Evolutionary conservation across 2,888 invertebrate species (phyloP), one percentile per base, ranked within the genome.

Genomic region (Andrena minutula): DNA sequence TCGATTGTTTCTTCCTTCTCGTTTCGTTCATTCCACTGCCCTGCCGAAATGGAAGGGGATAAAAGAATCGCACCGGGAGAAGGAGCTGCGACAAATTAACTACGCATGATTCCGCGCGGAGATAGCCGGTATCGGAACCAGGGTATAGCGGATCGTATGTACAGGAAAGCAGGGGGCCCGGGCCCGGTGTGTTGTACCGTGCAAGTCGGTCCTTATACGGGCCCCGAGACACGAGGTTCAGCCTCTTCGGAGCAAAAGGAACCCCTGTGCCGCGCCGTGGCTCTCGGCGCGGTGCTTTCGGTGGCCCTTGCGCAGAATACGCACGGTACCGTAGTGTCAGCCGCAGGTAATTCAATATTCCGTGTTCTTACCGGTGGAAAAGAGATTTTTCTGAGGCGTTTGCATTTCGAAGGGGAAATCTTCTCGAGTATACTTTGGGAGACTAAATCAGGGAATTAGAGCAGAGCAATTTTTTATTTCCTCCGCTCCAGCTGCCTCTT

Each of bases 191-290:
- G 73, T 70, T 77, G 84, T 81, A 88, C 66, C 79, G 78, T 79
- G 83, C 83, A 80, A 82, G 76, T 84, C 88, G 85, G 79, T 66
- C 90, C 90, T 90, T 90, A 90, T 90, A 90, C 89, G 89, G 90
- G 75, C 73, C 79, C 85, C 82, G 71, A 72, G 82, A 74, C 79
- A 61, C 56, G 28, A 60, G 56, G 63, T 68, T 75, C 69, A 53
- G 68, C 65, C 75, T 68, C 64, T 30, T 32, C 41, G 63, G 61
- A 81, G 75, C 87, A 90, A 89, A 89, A 89, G 88, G 82, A 82
- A 86, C 79, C 77, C 75, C 73, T 75, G 28, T 51, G 56, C 68
- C 66, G 28, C 56, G 56, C 68, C 66, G 56, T 41, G 41, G 41
- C 58, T 20, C 53, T 47, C 66, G 20, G 61, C 32, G 10, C 51